A percentile compares a stretch with the other conserved stretches of the same genome.
phyloP scores from a whole-genome alignment of 2,113 vertebrate species.

The Onychorhynchus coronatus region DNA sequence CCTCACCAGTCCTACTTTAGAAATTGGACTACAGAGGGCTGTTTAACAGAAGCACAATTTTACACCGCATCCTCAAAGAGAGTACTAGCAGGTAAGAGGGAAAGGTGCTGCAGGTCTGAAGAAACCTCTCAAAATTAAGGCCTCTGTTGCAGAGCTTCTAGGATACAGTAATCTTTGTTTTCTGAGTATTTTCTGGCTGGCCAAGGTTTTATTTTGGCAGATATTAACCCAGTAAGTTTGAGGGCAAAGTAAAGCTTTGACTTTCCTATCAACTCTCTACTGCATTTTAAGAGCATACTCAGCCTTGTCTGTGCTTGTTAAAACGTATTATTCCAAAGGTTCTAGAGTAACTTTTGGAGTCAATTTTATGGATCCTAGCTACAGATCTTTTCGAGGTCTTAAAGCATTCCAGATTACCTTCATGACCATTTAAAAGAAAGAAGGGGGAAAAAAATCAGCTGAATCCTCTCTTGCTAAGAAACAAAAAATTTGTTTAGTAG shows the following conservation, averaged over 20 bases:
- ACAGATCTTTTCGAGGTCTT: neutral
- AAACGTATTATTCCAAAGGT: neutral
- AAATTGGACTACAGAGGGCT: neutral
- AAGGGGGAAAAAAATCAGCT: accelerated
- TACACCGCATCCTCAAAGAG: neutral
- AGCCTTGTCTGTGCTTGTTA: neutral
- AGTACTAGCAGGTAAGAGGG: neutral
- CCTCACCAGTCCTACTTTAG: neutral
- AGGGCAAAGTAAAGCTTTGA: neutral
- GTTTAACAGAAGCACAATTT: neutral
- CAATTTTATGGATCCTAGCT: neutral
- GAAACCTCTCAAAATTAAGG: accelerated
- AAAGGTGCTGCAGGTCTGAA: neutral
- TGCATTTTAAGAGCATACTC: neutral
- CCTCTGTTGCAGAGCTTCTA: neutral
- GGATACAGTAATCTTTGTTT: neutral
- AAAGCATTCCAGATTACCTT: neutral
- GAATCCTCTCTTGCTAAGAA: neutral
- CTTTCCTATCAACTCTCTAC: neutral
- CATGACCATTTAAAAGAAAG: neutral
- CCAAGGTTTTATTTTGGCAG: neutral
- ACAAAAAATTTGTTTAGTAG: neutral
- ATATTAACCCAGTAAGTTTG: neutral
- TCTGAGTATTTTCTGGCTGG: neutral
- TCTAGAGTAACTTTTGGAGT: neutral